Conservation (phyloP, 2,113 vertebrate genomes). For the Polyodon spathula region DNA sequence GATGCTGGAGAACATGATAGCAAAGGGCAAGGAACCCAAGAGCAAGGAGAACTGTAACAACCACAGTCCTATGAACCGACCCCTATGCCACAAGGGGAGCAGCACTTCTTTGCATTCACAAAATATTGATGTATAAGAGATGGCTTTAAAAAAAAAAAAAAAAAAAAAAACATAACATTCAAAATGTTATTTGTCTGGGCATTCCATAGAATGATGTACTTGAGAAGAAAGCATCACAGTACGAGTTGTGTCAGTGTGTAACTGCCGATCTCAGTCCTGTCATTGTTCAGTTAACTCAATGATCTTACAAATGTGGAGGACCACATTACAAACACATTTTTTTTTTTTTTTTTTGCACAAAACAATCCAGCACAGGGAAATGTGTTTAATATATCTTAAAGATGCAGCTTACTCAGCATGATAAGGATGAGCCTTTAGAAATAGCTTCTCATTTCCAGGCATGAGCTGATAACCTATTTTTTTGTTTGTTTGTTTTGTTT, state of each 20-base stretch:
- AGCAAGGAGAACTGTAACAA: constrained; percentile 43
- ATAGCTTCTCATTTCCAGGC: no score
- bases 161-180: neutral
- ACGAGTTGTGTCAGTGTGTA: neutral
- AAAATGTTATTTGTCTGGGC: constrained; percentile 33
- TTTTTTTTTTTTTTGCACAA: constrained; percentile 48
- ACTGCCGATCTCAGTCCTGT: constrained; percentile 21
- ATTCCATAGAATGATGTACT: constrained; percentile 49
- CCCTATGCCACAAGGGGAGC: constrained; percentile 41
- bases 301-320: constrained; percentile 34
- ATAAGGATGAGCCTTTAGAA: no score
- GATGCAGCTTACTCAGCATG: neutral
- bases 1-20: constrained; percentile 49
- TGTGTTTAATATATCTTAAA: constrained; percentile 26
- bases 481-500: no score
- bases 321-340: constrained; percentile 31
- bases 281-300: constrained; percentile 25
- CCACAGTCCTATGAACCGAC: constrained; percentile 44
- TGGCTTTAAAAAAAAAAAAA: constrained; percentile 8
- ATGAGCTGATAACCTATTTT: no score
- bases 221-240: constrained; percentile 23
- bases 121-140: constrained; percentile 37
- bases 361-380: constrained; percentile 48
- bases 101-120: constrained; percentile 38
- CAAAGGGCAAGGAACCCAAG: constrained; percentile 42